Evolutionary conservation across 2,797 vertebrate genomes (phyloP), one percentile per base, ranked within the genome.

Genomic region (Argentina silus): DNA sequence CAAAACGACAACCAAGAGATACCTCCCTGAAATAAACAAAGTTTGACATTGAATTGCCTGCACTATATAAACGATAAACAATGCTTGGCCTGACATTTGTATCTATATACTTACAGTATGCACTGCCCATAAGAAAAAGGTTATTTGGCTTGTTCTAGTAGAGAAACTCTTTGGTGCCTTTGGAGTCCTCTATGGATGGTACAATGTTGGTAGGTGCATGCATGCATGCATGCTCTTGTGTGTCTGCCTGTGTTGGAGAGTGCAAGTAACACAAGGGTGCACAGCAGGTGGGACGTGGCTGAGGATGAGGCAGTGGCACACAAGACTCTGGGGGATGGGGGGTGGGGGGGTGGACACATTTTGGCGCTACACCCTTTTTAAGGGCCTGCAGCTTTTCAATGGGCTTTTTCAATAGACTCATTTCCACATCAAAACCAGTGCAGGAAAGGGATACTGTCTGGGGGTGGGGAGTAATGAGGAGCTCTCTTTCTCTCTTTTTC

Each of bases 401-500:
- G 60, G 74, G 59, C 72, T 83, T 82, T 85, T 78, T 80, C 78
- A 79, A 81, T 64, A 60, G 63, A 69, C 79, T 89, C 74, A 89
- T 89, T 87, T 89, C 82, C 86, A 89, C 85, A 83, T 89, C 82
- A 89, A 89, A 89, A 74, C 48, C 50, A 78, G 67, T 50, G 53
- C 44, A 68, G 78, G 77, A 85, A 88, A 44, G 79, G 79, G 83
- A 89, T 86, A 85, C 73, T 73, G 82, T 83, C 81, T 64, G 76
- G 77, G 81, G 85, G 76, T 81, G 78, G 67, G 70, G 68, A 77
- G 75, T 84, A 87, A 86, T 80, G 79, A 86, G 82, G 75, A 78
- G 72, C 66, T 61, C 72, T 81, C 56, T 51, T 63, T 70, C 77
- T 86, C 76, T 43, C 67, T 81, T 85, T 75, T 79, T 74, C 69